phyloP scores from a whole-genome alignment of 2,888 invertebrate genomes.

The Blastobasis adustella region DNA sequence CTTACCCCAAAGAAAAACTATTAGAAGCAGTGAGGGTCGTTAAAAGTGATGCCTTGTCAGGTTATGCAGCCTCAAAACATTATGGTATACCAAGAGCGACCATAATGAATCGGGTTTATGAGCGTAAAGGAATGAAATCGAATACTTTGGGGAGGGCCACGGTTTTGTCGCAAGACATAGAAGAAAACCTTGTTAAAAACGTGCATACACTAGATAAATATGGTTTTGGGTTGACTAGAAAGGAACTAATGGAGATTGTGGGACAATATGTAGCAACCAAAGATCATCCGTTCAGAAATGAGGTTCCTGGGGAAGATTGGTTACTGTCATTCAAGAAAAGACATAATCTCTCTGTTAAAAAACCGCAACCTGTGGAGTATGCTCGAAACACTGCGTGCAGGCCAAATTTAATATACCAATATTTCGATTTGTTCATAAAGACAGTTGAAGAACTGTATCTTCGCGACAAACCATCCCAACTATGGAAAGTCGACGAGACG shows the following conservation, averaged over 20 bases:
- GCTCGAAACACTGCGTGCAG: constrained; percentile 19
- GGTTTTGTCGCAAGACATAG: constrained; percentile 20
- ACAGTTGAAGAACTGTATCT: constrained; percentile 12
- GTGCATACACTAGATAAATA: constrained; percentile 22
- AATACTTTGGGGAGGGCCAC: constrained; percentile 19
- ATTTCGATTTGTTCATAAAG: constrained; percentile 18
- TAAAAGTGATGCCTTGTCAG: background rate
- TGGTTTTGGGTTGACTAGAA: constrained; percentile 26
- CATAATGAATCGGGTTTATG: background rate
- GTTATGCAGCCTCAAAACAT: no score
- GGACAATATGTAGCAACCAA: constrained; percentile 22
- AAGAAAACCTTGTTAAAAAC: constrained; percentile 20
- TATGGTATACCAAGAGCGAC: background rate
- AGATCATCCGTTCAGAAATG: constrained; percentile 26
- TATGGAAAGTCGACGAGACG: constrained; percentile 21
- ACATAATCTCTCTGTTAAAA: constrained; percentile 32
- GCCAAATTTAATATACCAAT: constrained; percentile 14
- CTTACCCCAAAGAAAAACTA: background rate
- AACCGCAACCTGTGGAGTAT: constrained; percentile 32
- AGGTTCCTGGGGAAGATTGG: constrained; percentile 26
- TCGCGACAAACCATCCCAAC: constrained; percentile 13
- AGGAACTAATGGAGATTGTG: constrained; percentile 26
- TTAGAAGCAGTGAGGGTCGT: background rate
- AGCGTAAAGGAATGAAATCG: constrained; percentile 7
- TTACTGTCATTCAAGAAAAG: constrained; percentile 23